Base-by-base conservation (phyloP, 1,140 invertebrate species). In the Harlomillsia oculata region DNA sequence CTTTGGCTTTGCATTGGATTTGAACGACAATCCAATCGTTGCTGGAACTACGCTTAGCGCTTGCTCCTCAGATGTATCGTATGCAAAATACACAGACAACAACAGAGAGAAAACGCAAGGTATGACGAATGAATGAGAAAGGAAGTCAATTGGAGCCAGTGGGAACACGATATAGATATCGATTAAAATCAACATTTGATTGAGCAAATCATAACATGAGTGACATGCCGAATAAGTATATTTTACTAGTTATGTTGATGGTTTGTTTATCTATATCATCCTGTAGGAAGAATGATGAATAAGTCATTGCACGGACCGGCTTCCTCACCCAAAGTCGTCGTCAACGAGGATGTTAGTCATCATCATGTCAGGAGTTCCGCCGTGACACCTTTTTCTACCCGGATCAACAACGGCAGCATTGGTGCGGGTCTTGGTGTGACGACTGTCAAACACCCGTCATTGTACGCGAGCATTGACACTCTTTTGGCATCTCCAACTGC, bases 401-500 rank as follows among this genome's bases (percentile, higher is more conserved):
- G 30, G 14, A 34, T 32, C 48, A 30, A 30, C 48, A 37, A 23
- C 39, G 32, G 26, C 25, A 49, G 30, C 34, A 39, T 37, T 18
- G 39, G 32, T 39, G 34, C 28, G n/a, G 32, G 34, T 26, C 34
- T 37, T 25, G 34, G 34, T 50, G 21, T 39, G 23, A 30, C 34
- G 23, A 20, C 48, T 50, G 39, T 32, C 29, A 58, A 58, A 34
- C 52, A 49, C 46, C 50, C 61, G 20, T 65, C 63, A 5, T 53
- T 65, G 18, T 65, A 65, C 53, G 62, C 63, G 18, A 65, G 63
- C 28, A 65, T 65, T 51, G 63, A 65, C 23, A 65, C 62, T 56
- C 48, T 65, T 16, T 37, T 65, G 28, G 63, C 56, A 18, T 53
- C 50, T 13, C n/a, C n/a, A n/a, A n/a, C n/a, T n/a, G n/a, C n/a